Evolutionary conservation across 1,140 invertebrate species (phyloP), one percentile per base, ranked within the genome.

Genomic region (Magallana ariakensis): DNA sequence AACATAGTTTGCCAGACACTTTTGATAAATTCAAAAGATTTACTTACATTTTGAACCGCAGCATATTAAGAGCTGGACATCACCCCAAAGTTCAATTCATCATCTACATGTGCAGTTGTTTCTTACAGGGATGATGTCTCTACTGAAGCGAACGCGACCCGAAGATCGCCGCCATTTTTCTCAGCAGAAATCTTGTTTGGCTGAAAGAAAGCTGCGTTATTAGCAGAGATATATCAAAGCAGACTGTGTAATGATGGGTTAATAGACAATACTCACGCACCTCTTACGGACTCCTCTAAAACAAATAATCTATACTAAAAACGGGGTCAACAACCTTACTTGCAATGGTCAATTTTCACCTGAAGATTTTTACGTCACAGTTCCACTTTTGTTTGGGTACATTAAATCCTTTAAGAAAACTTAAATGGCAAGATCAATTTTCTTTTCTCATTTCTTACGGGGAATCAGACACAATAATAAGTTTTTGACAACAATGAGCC

Each of bases 181-280:
- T 75, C 22, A 2, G 19, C 22, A 75, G 66, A 26, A 19, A 46
- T 75, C 66, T 75, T 22, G 22, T 75, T 75, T 75, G 19, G 33
- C 66, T 75, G 66, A 13, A 75, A 75, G 66, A 75, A 62, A 75
- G 66, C 66, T 26, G 66, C 19, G 66, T 75, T 75, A 75, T 3
- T 75, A 75, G 33, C 66, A 75, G 66, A 60, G 58, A 75, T 75
- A 75, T 19, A 33, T 75, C 66, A 75, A 9, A 26, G 66, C 66
- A 75, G 66, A 75, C 66, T 19, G 13, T 75, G 22, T 75, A 75
- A 75, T 75, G 22, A 75, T 75, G 66, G 22, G 22, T 75, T 75
- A 75, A 75, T 75, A 75, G 66, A 75, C 22, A 75, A 75, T 75
- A 75, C 66, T 75, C 66, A 75, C 66, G 66, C 22, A 75, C 66